A percentile compares a stretch with the other conserved stretches of the same genome.
Evolutionary conservation across 1,140 invertebrate species (phyloP).

Genomic region (Danaus melanippus): DNA sequence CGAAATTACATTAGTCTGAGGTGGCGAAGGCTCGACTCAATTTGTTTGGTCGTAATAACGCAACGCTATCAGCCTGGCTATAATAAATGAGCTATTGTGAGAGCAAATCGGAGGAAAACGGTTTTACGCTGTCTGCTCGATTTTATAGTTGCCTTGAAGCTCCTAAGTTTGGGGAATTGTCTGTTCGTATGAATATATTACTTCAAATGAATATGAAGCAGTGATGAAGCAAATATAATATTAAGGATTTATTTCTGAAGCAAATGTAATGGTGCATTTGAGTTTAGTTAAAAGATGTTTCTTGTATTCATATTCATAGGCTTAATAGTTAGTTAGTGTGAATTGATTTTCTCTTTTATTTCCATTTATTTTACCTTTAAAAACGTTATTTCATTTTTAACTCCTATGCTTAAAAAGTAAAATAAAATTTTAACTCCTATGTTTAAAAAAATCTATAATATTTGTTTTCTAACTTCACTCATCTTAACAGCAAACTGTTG

Average conservation of each 20-base stretch:
- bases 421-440: too few relatives aligned
- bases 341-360: too few relatives aligned
- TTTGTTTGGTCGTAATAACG: conserved; percentile 70
- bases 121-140: conserved; percentile 57
- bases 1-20: conserved; percentile 72
- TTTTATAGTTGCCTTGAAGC: conserved; percentile 33
- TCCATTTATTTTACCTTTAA: too few relatives aligned
- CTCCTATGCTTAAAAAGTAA: too few relatives aligned
- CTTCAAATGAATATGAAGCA: not conserved
- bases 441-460: too few relatives aligned
- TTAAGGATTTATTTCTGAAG: not conserved
- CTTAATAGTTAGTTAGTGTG: too few relatives aligned
- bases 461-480: too few relatives aligned
- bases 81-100: conserved; percentile 70
- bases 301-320: too few relatives aligned
- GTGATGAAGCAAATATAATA: not conserved
- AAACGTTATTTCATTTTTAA: too few relatives aligned
- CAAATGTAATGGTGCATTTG: not conserved
- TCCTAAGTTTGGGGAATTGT: conserved; percentile 1
- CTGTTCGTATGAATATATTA: conserved; percentile 6
- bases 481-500: too few relatives aligned
- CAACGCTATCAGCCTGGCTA: conserved; percentile 68
- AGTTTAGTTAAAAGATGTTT: not conserved
- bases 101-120: conserved; percentile 61
- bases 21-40: conserved; percentile 70